Conservation (phyloP, 1,140 invertebrate species). For the Uloborus diversus region DNA sequence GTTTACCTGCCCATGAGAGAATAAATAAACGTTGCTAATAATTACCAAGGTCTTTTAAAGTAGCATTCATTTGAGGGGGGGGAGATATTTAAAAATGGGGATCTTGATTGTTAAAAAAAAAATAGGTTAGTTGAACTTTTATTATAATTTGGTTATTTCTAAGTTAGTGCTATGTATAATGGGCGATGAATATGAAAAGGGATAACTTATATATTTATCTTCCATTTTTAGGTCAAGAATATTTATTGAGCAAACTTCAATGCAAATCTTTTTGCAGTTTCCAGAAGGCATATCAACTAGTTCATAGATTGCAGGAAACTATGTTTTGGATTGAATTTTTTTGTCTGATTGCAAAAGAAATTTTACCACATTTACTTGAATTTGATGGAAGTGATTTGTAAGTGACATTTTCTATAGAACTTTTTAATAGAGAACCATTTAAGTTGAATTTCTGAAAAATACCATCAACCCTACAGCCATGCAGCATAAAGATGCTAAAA, state of each 20-base stretch:
- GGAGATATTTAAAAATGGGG: neutral
- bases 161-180: neutral
- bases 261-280: neutral
- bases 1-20: too few relatives aligned
- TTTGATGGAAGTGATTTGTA: constrained; percentile 22
- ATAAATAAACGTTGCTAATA: too few relatives aligned
- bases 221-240: neutral
- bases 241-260: neutral
- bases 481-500: too few relatives aligned
- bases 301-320: constrained; percentile 17
- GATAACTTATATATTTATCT: neutral
- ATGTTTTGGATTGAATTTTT: constrained; percentile 34
- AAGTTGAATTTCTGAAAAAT: too few relatives aligned
- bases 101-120: neutral
- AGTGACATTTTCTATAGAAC: neutral
- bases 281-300: neutral
- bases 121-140: neutral
- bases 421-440: too few relatives aligned
- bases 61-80: neutral
- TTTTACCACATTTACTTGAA: neutral
- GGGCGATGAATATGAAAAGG: too few relatives aligned
- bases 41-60: neutral
- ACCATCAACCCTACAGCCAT: too few relatives aligned
- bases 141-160: neutral
- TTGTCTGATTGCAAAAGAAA: neutral